Evolutionary conservation across 2,797 vertebrate species (phyloP), one percentile per base, ranked within the genome.

Genomic region (Taenioides sp.): DNA sequence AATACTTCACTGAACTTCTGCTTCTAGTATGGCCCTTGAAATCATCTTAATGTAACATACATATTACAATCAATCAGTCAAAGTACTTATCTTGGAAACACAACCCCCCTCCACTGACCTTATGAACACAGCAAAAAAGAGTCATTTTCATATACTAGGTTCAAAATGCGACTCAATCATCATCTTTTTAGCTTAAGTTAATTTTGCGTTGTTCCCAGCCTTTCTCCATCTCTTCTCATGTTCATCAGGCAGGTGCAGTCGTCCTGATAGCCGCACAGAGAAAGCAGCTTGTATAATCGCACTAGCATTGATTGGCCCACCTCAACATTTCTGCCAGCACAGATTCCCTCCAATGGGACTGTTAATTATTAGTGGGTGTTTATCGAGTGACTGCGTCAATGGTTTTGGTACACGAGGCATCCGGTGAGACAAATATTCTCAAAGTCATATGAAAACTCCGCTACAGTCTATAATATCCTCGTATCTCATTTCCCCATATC

Each of bases 311-410:
- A 90, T 84, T 58, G 7, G 49, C 49, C 63, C 37, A 49, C 17
- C 57, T 76, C 70, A 63, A 52, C 61, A 43, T 80, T 80, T 86
- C 76, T 79, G 78, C 75, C 59, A 1, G 60, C 61, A 65, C 70
- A 79, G 74, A 87, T 86, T 37, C 71, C 86, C 84, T 88, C 74
- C 86, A 87, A 86, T 81, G 65, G 71, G 75, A 71, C 77, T 72
- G 72, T 84, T 92, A 89, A 92, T 92, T 90, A 89, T 89, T 73
- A 71, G 67, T 61, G 40, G 63, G 69, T 77, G 57, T 70, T 61
- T 83, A 92, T 91, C 3, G 76, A 91, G 75, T 76, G 55, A 65
- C 18, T 62, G 49, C 67, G 80, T 89, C 72, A 40, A 80, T 86
- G 75, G 70, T 81, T 65, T 80, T 65, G 75, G 49, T 37, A 49